These are phyloP conservation scores for Periphyllus acericola DNA, from an alignment of 2,888 invertebrate species.

Conservation along the genomic window DNA sequence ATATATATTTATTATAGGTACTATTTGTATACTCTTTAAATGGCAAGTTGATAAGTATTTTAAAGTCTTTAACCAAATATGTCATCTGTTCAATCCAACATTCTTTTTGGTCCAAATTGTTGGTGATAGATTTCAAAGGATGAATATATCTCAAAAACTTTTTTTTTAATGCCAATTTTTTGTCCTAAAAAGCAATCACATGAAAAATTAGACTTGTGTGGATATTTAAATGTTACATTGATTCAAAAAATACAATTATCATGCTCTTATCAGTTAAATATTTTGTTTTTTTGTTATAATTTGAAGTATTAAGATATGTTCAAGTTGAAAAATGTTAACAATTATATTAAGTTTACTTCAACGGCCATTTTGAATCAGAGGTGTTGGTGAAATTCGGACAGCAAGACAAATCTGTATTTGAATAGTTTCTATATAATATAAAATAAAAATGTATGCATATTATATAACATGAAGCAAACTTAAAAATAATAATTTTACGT, in stretches of 20 bases:
- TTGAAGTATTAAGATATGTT: not conserved
- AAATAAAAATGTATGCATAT: not conserved
- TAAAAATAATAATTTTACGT: not conserved
- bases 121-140: slow-evolving; percentile 44
- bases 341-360: not conserved
- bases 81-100: slow-evolving; percentile 58
- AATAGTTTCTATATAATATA: not conserved
- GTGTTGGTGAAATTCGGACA: not conserved
- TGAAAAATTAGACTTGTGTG: not conserved
- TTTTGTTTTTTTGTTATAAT: not conserved
- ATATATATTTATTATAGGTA: not conserved
- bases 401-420: not conserved
- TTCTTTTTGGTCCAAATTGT: slow-evolving; percentile 40
- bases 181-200: slow-evolving; percentile 22
- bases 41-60: slow-evolving; percentile 41
- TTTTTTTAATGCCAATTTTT: slow-evolving; percentile 48
- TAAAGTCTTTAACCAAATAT: slow-evolving; percentile 44
- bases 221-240: not conserved
- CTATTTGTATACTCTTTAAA: slow-evolving; percentile 25
- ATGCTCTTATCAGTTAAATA: not conserved
- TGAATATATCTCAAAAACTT: slow-evolving; percentile 46
- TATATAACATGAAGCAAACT: not conserved
- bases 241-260: not conserved
- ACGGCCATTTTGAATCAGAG: not conserved
- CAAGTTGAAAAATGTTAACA: not conserved